Conservation (phyloP, 2,888 invertebrate genomes). For the Ceramica pisi region DNA sequence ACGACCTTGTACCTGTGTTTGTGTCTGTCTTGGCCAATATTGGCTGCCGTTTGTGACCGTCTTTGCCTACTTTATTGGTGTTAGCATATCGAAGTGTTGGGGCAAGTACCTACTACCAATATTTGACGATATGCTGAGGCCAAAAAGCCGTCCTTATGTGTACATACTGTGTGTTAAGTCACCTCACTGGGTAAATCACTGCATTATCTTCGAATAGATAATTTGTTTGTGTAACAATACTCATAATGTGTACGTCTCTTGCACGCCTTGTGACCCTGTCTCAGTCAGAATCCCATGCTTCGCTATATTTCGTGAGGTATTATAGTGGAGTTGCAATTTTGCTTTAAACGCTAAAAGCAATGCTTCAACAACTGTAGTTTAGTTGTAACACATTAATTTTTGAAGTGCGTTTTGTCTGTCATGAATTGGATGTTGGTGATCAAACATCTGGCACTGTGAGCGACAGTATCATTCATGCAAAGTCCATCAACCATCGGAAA, state of each 20-base stretch:
- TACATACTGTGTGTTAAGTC: conserved; percentile 56
- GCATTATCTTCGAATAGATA: conserved; percentile 44
- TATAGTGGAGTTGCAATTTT: conserved; percentile 42
- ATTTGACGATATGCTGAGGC: conserved; percentile 48
- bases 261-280: conserved; percentile 66
- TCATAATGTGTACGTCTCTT: conserved; percentile 69
- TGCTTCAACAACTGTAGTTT: conserved; percentile 58
- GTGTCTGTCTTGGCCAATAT: conserved; percentile 72
- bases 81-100: conserved; percentile 64
- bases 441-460: neutral
- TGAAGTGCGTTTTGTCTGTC: conserved; percentile 53
- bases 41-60: conserved; percentile 71
- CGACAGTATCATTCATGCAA: neutral
- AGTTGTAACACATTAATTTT: conserved; percentile 27
- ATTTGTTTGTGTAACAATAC: conserved; percentile 64
- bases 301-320: conserved; percentile 63
- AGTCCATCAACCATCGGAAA: neutral
- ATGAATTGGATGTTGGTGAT: neutral
- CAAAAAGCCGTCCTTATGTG: conserved; percentile 47
- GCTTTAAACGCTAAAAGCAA: conserved; percentile 63
- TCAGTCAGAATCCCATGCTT: conserved; percentile 54
- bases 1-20: conserved; percentile 72
- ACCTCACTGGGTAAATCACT: conserved; percentile 50
- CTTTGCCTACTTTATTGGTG: conserved; percentile 66
- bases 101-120: conserved; percentile 17